Evolutionary conservation across 2,797 vertebrate genomes (phyloP), one percentile per base, ranked within the genome.

Genomic region (Acrossocheilus wenchowensis): DNA sequence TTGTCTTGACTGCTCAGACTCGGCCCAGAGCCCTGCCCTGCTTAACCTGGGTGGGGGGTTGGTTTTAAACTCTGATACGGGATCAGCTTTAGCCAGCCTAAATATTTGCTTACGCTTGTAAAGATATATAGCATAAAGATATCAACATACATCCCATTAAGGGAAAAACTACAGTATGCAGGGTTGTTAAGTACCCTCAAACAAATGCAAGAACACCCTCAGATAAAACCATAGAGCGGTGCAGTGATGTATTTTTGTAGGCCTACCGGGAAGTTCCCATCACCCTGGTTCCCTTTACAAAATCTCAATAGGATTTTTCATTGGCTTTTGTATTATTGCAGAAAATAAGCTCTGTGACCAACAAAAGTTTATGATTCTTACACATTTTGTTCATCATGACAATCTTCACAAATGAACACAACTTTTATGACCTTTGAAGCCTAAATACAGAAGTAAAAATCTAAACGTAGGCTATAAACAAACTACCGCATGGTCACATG

Each of bases 1-100:
- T 81, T 69, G 62, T 71, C 77, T 69, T 81, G 77, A 87, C 26
- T 26, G 52, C 43, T 73, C 75, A 17, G 75, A 14, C 26, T 64
- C 15, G 43, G 45, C 41, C 43, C 60, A 36, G 9, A 50, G 26
- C 19, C 43, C 62, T 60, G 43, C 50, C 52, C 60, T 54, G 41
- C 45, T 73, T 64, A 52, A 54, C 62, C 54, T 21, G 60, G 57
- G 54, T 69, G n/a, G 45, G 23, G 62, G 78, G 36, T 21, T 39
- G 23, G n/a, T 69, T 78, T 23, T 77, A 15, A 26, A 39, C 73
- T 57, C 64, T 6, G 26, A 41, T 60, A 23, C 21, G 7, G 69
- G 66, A 74, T 74, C 66, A 82, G 23, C 34, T 82, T 54, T 66
- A 80, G 39, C 57, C n/a, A 30, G 78, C 17, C n/a, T 48, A 64